Conservation (phyloP, 2,888 invertebrate genomes). For the Liposcelis brunnea region DNA sequence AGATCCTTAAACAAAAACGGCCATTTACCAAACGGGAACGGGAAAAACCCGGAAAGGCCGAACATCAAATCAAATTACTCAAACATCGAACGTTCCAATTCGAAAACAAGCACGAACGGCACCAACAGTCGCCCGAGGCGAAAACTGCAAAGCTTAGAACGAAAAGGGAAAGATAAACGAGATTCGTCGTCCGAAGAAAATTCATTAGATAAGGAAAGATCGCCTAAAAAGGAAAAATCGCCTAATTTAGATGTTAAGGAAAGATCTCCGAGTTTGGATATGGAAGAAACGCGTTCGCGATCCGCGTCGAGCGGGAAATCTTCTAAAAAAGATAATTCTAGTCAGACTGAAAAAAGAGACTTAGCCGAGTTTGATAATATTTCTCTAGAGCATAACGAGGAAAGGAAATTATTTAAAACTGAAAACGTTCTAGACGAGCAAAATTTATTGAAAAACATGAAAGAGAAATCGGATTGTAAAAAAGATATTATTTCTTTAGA, state of each 20-base stretch:
- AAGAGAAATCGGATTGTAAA: conserved; percentile 37
- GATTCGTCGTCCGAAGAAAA: conserved; percentile 19
- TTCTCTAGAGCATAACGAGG: too few species aligned
- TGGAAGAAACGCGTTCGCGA: conserved; percentile 32
- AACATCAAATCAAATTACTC: conserved; percentile 3
- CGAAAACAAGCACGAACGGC: conserved; percentile 3
- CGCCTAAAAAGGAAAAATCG: conserved; percentile 26
- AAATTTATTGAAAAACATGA: conserved; percentile 41
- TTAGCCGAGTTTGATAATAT: neutral
- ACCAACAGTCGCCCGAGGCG: neutral
- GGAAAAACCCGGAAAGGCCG: conserved; percentile 11
- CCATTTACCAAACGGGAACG: conserved; percentile 16
- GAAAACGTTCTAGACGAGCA: conserved; percentile 36
- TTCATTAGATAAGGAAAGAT: conserved; percentile 25
- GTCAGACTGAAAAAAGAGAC: conserved; percentile 36
- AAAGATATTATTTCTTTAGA: conserved; percentile 39
- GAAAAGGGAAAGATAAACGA: too few species aligned
- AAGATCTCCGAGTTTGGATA: conserved; percentile 25
- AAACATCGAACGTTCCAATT: neutral
- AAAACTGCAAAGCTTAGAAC: neutral
- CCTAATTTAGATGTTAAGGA: conserved; percentile 26
- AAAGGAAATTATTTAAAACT: too few species aligned
- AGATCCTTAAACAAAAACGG: conserved; percentile 23
- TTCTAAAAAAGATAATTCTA: conserved; percentile 42
- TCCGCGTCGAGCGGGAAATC: conserved; percentile 36